A percentile compares a stretch with the other conserved stretches of the same genome.
phyloP scores from a whole-genome alignment of 1,140 invertebrate species.

The Scaptomyza graminum region DNA sequence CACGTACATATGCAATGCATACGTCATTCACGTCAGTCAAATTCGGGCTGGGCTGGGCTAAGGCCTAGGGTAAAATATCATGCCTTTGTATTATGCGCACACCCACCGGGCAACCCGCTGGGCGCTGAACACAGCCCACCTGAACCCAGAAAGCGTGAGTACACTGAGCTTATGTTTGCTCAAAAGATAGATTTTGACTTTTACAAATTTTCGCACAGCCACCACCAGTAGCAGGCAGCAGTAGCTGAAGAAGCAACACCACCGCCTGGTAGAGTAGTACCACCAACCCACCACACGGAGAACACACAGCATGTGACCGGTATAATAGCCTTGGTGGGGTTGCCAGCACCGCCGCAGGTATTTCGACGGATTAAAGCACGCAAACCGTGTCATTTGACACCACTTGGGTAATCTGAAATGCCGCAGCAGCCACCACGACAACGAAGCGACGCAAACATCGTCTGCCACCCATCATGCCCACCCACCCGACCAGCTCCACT shows the following conservation, averaged over 20 bases:
- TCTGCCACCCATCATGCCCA: slow-evolving; percentile 10
- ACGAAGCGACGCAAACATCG: slow-evolving; percentile 1
- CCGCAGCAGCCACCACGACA: slow-evolving; percentile 47
- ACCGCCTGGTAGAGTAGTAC: neutral
- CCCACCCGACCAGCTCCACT: slow-evolving; percentile 23
- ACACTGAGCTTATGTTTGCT: slow-evolving; percentile 42
- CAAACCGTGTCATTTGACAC: slow-evolving; percentile 80
- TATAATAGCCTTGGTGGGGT: slow-evolving; percentile 71
- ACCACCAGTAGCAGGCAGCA: neutral
- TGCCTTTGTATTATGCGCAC: slow-evolving; percentile 45
- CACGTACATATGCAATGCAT: slow-evolving; percentile 25
- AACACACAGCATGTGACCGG: slow-evolving; percentile 68
- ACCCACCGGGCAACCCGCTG: slow-evolving; percentile 42
- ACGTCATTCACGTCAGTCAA: slow-evolving; percentile 41
- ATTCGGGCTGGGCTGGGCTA: neutral
- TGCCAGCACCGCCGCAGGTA: slow-evolving; percentile 70
- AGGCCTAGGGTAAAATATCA: slow-evolving; percentile 61
- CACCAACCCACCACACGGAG: slow-evolving; percentile 26
- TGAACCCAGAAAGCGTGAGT: slow-evolving; percentile 18
- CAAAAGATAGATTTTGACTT: slow-evolving; percentile 82
- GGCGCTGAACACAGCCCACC: slow-evolving; percentile 44
- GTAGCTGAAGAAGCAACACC: neutral
- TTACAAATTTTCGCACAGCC: slow-evolving; percentile 79
- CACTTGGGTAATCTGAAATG: slow-evolving; percentile 78
- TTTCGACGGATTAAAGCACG: slow-evolving; percentile 80